Percentiles rank a stretch among this genome's conserved stretches.
Evolutionary conservation across 2,888 invertebrate species (phyloP).

Genomic region (Zygogramma bicolorata): DNA sequence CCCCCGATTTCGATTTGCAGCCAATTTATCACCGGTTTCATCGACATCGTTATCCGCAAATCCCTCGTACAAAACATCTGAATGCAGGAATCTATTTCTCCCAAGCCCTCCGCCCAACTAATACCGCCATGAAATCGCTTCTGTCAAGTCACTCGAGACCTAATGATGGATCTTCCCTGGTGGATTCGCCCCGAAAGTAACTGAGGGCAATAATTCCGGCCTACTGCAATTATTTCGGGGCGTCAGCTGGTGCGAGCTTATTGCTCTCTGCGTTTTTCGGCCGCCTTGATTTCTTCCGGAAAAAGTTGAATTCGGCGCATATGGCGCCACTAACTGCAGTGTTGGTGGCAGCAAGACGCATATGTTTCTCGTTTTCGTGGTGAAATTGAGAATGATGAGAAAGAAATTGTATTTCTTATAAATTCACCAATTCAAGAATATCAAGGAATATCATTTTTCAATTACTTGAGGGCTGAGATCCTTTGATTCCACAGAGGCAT

Average conservation of each 20-base stretch:
- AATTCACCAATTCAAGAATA: too few relatives aligned
- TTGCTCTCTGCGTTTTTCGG: slow-evolving; percentile 48
- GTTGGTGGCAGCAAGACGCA: not conserved
- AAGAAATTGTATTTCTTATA: too few relatives aligned
- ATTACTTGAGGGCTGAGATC: too few relatives aligned
- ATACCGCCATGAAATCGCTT: slow-evolving; percentile 39
- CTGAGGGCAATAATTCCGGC: slow-evolving; percentile 57
- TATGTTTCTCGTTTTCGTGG: not conserved
- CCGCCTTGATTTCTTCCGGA: slow-evolving; percentile 29
- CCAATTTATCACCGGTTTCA: slow-evolving; percentile 38
- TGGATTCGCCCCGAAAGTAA: slow-evolving; percentile 48
- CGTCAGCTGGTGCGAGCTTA: slow-evolving; percentile 57
- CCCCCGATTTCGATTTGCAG: slow-evolving; percentile 31
- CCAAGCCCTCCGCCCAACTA: slow-evolving; percentile 26
- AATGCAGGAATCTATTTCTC: slow-evolving; percentile 42
- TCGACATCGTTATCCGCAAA: slow-evolving; percentile 37
- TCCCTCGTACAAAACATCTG: slow-evolving; percentile 40
- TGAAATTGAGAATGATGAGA: not conserved
- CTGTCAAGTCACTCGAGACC: slow-evolving; percentile 47
- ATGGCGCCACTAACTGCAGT: slow-evolving; percentile 42
- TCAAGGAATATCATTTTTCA: too few relatives aligned
- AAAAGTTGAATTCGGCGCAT: slow-evolving; percentile 47
- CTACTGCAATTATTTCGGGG: slow-evolving; percentile 55
- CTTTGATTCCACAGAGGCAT: too few relatives aligned
- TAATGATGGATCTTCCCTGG: slow-evolving; percentile 51